Conservation (phyloP, 2,888 invertebrate species). For the Patella ulyssiponensis region DNA sequence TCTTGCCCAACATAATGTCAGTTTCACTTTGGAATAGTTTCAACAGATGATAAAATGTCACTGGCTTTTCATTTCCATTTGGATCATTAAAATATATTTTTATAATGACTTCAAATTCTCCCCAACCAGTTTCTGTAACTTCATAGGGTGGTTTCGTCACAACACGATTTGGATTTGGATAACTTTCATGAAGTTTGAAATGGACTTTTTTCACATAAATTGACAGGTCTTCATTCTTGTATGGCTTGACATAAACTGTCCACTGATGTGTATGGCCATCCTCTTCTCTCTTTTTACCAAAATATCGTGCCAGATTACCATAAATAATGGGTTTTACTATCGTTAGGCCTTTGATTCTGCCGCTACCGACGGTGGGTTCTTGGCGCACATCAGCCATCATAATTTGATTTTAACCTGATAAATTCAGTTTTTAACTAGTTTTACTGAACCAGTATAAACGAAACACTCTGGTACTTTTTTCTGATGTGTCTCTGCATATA, state of each 20-base stretch:
- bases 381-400: conserved; percentile 4
- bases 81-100: conserved; percentile 98
- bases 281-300: conserved; percentile 95
- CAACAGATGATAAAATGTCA: conserved; percentile 93
- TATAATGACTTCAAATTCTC: conserved; percentile 98
- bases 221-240: conserved; percentile 87
- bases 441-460: too few relatives aligned
- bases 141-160: conserved; percentile 96
- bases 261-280: conserved; percentile 99
- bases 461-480: too few relatives aligned
- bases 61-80: conserved; percentile 94
- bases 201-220: conserved; percentile 94
- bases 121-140: conserved; percentile 98
- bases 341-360: conserved; percentile 60
- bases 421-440: too few relatives aligned
- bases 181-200: conserved; percentile 98
- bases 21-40: conserved; percentile 90
- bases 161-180: conserved; percentile 91
- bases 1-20: conserved; percentile 74
- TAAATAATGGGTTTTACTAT: conserved; percentile 95
- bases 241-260: conserved; percentile 97
- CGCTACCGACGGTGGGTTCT: not conserved
- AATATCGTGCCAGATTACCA: conserved; percentile 94
- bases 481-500: too few relatives aligned
- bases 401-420: not conserved